phyloP scores from a whole-genome alignment of 2,888 invertebrate genomes.

The Hypsopygia costalis region DNA sequence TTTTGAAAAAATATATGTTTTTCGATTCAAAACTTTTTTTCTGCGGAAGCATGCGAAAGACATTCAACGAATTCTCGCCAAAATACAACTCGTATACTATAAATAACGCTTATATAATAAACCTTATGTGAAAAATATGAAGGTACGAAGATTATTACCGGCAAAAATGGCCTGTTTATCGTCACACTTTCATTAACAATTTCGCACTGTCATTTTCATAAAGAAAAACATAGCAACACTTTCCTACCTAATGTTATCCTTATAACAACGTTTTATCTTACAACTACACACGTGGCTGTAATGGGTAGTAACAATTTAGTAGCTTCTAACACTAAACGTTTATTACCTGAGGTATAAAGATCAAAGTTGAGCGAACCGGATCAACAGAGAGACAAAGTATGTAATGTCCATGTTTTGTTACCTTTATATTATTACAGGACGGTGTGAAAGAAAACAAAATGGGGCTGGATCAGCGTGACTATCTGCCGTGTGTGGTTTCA shows the following conservation, averaged over 20 bases:
- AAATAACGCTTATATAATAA: no score
- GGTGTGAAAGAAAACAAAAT: constrained; percentile 38
- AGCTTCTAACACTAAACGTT: neutral
- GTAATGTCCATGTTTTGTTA: neutral
- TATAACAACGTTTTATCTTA: constrained; percentile 1
- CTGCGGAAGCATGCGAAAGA: no score
- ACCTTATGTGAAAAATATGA: no score
- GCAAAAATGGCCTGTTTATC: no score
- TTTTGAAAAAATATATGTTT: no score
- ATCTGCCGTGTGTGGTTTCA: constrained; percentile 48
- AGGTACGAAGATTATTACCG: no score
- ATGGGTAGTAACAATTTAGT: neutral
- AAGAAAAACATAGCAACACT: neutral
- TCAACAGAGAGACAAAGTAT: neutral
- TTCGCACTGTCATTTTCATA: no score
- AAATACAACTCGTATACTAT: no score
- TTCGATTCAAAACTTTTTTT: no score
- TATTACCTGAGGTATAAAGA: neutral
- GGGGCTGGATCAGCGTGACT: constrained; percentile 27
- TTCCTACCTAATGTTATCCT: neutral
- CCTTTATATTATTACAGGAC: constrained; percentile 39
- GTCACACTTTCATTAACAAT: no score
- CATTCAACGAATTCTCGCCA: no score
- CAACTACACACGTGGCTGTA: constrained; percentile 1
- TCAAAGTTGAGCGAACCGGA: neutral